Base-by-base conservation (phyloP, 2,888 invertebrate species). In the Acleris holmiana region DNA sequence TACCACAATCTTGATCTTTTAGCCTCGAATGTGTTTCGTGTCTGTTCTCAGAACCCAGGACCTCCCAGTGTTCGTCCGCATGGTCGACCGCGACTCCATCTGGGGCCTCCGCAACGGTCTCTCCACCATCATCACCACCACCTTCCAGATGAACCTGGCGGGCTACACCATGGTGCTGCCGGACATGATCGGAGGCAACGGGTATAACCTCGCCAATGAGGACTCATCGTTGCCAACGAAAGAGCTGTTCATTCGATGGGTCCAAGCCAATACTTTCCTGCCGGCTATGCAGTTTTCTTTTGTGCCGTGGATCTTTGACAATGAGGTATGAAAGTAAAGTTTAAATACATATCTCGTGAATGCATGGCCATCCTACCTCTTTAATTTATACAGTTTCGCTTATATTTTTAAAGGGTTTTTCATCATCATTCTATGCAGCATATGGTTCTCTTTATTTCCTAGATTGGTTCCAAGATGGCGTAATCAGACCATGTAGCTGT, bases 281-380 rank as follows among this genome's bases (percentile, higher is more conserved):
- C 96, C 97, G 0, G 89, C 94, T 6, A 88, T 97, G 82, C 97
- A 97, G 86, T 96, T 96, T 81, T 96, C 97, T 0, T 94, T 95
- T 68, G 93, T 95, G 6, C 97, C 97, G 0, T 97, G 97, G 97
- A 94, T 95, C 62, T 96, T 93, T 78, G 95, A 95, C 74, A 78
- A 91, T 2, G 93, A 94, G 80, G 91, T 90, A 47, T 58, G 48
- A 6, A 35, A 2, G 23, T 23, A 4, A 35, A 29, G 7, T 29
- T 25, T 7, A 25, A 23, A 23, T 0, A 5, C 23, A 23, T 23
- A 23, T 23, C 23, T 23, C 5, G 3, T 23, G 23, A n/a, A 23
- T 23, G 23, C 2, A 23, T 23, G 4, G 5, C 23, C n/a, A n/a
- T n/a, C n/a, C n/a, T n/a, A n/a, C n/a, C n/a, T n/a, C n/a, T n/a